Evolutionary conservation across 2,888 invertebrate genomes (phyloP), one percentile per base, ranked within the genome.

Genomic region (Molorchus minor): DNA sequence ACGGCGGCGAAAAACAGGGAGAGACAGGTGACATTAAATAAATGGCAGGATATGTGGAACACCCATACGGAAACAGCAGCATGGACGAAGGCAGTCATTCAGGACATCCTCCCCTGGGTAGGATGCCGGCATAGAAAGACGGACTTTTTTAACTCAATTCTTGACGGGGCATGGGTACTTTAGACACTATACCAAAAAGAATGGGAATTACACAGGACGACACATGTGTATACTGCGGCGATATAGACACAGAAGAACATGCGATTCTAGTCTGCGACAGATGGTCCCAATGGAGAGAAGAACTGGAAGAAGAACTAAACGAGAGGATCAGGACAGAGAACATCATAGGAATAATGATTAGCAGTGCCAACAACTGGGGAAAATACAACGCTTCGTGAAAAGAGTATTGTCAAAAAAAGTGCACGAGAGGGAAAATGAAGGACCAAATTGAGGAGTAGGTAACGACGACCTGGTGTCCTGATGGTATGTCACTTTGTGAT

Each of bases 21-120:
- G 3, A 41, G 40, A 5, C 25, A 10, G 15, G 8, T 5, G n/a
- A 40, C 40, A 12, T 7, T 30, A 20, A 15, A 29, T 0, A 13
- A 15, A 7, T 51, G 51, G 51, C 51, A 51, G 20, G 15, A 8
- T 2, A 17, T 13, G 10, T 51, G 51, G 40, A 40, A 36, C 2
- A 21, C 2, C 7, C 10, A 51, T 7, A 40, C 20, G 8, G 12
- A 3, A 7, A 8, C 7, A 21, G 51, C 38, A 8, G 2, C 2
- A 10, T 49, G 36, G 7, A 49, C 49, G 2, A 49, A 36, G 20
- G 16, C 12, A 5, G 4, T 49, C 7, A 35, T 49, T 16, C 16
- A 5, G 10, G 19, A 17, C 0, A 2, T 35, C 2, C n/a, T 3
- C 1, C 7, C 1, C 1, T 49, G 49, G 36, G 19, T 7, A 13